Conservation (phyloP, 2,888 invertebrate species). For the Andrena bucephala region DNA sequence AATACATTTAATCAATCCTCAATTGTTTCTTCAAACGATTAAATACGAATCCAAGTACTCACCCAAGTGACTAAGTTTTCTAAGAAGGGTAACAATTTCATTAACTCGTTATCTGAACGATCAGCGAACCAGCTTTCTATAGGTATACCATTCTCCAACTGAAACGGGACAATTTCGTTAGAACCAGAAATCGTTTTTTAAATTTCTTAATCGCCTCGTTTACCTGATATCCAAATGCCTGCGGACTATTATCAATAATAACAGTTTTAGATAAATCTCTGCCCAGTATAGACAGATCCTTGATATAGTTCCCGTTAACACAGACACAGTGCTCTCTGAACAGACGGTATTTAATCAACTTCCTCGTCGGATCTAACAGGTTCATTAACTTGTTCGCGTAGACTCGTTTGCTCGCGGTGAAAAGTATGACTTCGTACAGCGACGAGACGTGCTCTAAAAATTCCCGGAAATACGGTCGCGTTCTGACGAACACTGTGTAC, state of each 20-base stretch:
- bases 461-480: constrained; percentile 95
- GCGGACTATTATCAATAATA: constrained; percentile 95
- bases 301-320: constrained; percentile 98
- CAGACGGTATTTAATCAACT: constrained; percentile 95
- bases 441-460: constrained; percentile 95
- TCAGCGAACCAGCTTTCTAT: constrained; percentile 99
- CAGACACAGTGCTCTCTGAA: constrained; percentile 98
- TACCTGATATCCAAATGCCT: constrained; percentile 97
- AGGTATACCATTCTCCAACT: constrained; percentile 98
- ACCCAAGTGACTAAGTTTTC: constrained; percentile 94
- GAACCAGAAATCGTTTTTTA: neutral
- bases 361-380: constrained; percentile 94
- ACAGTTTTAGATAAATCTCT: constrained; percentile 95
- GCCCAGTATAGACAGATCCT: constrained; percentile 96
- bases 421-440: constrained; percentile 96
- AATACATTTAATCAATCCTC: constrained; percentile 18
- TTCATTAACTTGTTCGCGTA: constrained; percentile 97
- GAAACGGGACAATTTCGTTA: constrained; percentile 77
- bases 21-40: constrained; percentile 12
- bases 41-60: constrained; percentile 78
- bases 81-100: constrained; percentile 96
- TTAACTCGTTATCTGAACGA: constrained; percentile 94
- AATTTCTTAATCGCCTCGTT: constrained; percentile 59
- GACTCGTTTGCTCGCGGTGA: constrained; percentile 97
- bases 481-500: constrained; percentile 94